Conservation (phyloP, 2,797 vertebrate genomes). For the Sitta carolinensis region DNA sequence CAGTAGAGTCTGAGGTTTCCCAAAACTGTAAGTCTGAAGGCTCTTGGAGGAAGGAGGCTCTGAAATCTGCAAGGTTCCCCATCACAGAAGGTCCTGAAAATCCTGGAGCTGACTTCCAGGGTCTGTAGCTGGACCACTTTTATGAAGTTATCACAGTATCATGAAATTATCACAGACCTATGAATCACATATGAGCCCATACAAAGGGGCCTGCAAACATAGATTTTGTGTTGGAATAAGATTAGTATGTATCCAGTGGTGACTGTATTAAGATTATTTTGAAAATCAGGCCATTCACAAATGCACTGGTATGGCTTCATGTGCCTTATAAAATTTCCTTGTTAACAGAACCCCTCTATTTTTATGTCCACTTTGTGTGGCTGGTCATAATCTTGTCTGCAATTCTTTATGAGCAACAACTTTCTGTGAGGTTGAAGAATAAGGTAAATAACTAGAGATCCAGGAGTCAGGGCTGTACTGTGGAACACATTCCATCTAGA, state of each 20-base stretch:
- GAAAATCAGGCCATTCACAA: not conserved
- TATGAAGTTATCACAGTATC: not conserved
- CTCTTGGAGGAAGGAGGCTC: not conserved
- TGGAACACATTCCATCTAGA: not conserved
- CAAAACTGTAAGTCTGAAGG: not conserved
- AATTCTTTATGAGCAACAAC: not conserved
- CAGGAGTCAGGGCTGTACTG: not conserved
- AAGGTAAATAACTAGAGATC: not conserved
- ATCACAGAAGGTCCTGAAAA: not conserved
- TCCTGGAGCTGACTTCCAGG: not conserved
- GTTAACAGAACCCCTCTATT: not conserved
- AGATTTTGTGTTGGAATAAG: not conserved
- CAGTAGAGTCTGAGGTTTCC: not conserved
- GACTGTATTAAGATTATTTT: not conserved
- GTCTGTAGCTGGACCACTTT: not conserved
- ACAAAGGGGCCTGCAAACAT: not conserved
- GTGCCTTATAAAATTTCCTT: not conserved
- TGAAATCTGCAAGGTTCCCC: not conserved
- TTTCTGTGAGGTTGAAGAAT: not conserved
- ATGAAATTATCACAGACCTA: not conserved
- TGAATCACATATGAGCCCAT: not conserved
- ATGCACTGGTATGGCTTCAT: not conserved
- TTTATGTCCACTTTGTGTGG: not conserved
- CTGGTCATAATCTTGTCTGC: not conserved
- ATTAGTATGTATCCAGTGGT: not conserved